These are phyloP conservation scores for Luperina testacea DNA, from an alignment of 2,888 invertebrate genomes.

Conservation along the genomic window DNA sequence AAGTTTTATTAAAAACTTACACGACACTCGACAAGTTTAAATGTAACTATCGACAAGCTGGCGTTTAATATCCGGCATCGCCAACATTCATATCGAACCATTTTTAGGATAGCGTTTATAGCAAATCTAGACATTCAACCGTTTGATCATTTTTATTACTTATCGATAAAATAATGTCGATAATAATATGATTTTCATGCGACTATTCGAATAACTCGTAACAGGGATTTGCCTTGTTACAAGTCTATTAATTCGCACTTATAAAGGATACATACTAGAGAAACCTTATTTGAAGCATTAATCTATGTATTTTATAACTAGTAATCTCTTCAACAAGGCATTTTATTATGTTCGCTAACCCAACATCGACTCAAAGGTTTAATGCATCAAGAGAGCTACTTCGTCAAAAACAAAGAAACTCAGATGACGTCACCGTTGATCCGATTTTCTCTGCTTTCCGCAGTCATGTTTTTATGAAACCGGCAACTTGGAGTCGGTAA, in stretches of 20 bases:
- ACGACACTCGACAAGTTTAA: constrained; percentile 59
- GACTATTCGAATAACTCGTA: constrained; percentile 31
- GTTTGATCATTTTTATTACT: constrained; percentile 54
- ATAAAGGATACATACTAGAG: constrained; percentile 26
- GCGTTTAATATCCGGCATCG: constrained; percentile 68
- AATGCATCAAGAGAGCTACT: constrained; percentile 39
- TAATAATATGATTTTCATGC: constrained; percentile 43
- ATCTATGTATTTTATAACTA: constrained; percentile 37
- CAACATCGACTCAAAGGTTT: constrained; percentile 44
- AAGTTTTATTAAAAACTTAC: constrained; percentile 64
- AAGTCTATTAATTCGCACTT: constrained; percentile 34
- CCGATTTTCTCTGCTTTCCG: constrained; percentile 37
- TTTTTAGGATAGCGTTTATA: constrained; percentile 53
- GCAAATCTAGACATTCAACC: constrained; percentile 55
- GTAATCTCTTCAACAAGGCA: constrained; percentile 33
- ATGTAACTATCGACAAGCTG: constrained; percentile 64
- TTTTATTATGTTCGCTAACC: constrained; percentile 40
- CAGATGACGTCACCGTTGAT: constrained; percentile 39
- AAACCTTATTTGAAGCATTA: constrained; percentile 19
- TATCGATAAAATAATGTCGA: constrained; percentile 48
- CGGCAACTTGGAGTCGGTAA: constrained; percentile 25
- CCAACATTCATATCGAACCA: constrained; percentile 58
- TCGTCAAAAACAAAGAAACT: constrained; percentile 42
- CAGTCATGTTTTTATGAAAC: constrained; percentile 44
- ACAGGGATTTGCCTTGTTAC: constrained; percentile 24